Evolutionary conservation across 64 coral and sea anemone species (phyloP), one percentile per base, ranked within the genome.

Genomic region (Actinia tenebrosa): DNA sequence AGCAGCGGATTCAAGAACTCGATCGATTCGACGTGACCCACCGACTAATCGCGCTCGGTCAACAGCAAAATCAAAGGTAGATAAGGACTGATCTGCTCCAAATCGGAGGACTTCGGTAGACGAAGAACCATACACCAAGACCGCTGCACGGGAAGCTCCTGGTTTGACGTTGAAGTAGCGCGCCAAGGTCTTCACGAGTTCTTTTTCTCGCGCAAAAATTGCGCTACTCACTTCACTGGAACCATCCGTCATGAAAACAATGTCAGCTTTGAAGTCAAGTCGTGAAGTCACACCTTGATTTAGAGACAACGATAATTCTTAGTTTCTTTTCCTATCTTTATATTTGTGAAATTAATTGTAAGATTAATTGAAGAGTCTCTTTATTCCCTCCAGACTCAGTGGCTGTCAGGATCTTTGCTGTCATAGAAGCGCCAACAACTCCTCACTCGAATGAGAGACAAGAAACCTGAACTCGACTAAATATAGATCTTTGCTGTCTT

Each of bases 191-290:
- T 95, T 95, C 13, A 95, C 71, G 20, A 92, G 88, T 52, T 82
- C 56, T 80, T 95, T 95, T 80, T 89, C 77, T 19, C 84, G 66
- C 20, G 79, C n/a, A 13, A 92, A 84, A 53, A 52, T 22, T 17
- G 86, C n/a, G 17, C 18, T 22, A 60, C 72, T 60, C 13, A 95
- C 90, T 17, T 45, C 68, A 56, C 14, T 60, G 5, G 94, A 95
- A 20, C 90, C 72, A 78, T 95, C 94, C 63, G 92, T 4, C 25
- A 95, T 84, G 87, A 95, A 95, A 26, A 92, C 86, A 44, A 95
- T 83, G 82, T 95, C 94, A 10, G 88, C 86, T 88, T 93, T 92
- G 13, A 68, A 87, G 18, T 87, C 3, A 1, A 81, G 43, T 16
- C 79, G 43, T 20, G 79, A 81, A 1, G 79, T 50, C 44, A 81